A percentile compares a stretch with the other conserved stretches of the same genome.
phyloP scores from a whole-genome alignment of 2,888 invertebrate species.

The Endotricha flammealis region DNA sequence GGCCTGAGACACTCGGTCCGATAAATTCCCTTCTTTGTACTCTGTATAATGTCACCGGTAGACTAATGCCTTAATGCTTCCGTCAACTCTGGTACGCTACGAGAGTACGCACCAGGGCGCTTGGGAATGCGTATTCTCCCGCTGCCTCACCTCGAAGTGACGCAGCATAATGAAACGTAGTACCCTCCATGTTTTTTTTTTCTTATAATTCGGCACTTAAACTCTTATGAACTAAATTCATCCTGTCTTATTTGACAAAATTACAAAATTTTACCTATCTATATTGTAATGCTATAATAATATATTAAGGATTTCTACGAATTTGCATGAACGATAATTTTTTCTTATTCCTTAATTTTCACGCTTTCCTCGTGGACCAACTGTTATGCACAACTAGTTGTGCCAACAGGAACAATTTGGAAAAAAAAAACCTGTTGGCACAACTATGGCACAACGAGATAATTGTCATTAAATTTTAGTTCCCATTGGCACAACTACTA shows the following conservation, averaged over 20 bases:
- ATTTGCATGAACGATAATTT: constrained; percentile 18
- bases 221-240: neutral
- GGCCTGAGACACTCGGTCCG: neutral
- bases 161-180: too few relatives aligned
- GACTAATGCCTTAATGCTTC: neutral
- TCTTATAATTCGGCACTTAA: too few relatives aligned
- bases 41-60: constrained; percentile 14
- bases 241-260: neutral
- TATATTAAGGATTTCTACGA: constrained; percentile 14
- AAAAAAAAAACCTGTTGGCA: too few relatives aligned
- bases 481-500: too few relatives aligned
- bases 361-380: too few relatives aligned
- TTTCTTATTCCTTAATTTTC: too few relatives aligned
- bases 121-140: neutral
- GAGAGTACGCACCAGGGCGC: neutral
- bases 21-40: constrained; percentile 9
- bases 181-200: too few relatives aligned
- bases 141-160: neutral
- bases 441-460: too few relatives aligned
- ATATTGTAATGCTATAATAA: constrained; percentile 1
- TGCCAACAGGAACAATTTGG: too few relatives aligned
- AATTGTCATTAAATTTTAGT: too few relatives aligned
- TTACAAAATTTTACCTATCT: neutral
- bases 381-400: too few relatives aligned
- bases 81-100: neutral